Percentiles rank a stretch among this genome's conserved stretches.
These are phyloP conservation scores for Alces alces DNA, from an alignment of 2,113 vertebrate species.

Conservation along the genomic window DNA sequence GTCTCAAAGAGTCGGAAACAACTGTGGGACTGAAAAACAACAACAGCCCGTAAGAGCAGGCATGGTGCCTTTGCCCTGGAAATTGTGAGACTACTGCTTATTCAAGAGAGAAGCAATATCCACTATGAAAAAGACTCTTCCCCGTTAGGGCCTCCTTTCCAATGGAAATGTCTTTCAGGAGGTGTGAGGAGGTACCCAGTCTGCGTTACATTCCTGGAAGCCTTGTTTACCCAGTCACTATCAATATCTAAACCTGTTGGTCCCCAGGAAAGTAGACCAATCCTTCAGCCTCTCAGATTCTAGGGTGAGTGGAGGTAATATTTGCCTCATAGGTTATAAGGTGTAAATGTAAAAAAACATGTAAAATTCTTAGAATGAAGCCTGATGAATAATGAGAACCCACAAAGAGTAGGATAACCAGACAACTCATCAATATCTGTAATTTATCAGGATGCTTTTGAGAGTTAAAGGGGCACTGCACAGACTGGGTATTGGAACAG, in stretches of 20 bases:
- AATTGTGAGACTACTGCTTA: not conserved
- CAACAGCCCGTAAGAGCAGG: not conserved
- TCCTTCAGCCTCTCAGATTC: not conserved
- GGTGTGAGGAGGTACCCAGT: not conserved
- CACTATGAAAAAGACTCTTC: not conserved
- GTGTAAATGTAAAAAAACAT: not conserved
- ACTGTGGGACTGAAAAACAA: not conserved
- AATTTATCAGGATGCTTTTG: not conserved
- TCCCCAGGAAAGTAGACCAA: not conserved
- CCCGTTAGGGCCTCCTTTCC: not conserved
- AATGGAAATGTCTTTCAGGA: not conserved
- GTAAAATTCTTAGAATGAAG: not conserved
- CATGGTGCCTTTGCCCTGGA: not conserved
- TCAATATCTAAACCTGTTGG: not conserved
- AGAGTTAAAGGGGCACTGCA: not conserved
- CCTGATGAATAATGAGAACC: not conserved
- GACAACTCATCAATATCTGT: not conserved
- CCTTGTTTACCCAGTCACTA: not conserved
- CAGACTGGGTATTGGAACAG: not conserved
- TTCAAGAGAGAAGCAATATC: slow-evolving; percentile 10
- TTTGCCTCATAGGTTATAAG: not conserved
- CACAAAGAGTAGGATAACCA: not conserved
- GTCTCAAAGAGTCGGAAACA: not conserved
- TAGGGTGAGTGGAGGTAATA: not conserved
- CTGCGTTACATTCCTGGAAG: not conserved